Evolutionary conservation across 2,797 vertebrate species (phyloP).

Genomic region (Onychomys leucogaster): DNA sequence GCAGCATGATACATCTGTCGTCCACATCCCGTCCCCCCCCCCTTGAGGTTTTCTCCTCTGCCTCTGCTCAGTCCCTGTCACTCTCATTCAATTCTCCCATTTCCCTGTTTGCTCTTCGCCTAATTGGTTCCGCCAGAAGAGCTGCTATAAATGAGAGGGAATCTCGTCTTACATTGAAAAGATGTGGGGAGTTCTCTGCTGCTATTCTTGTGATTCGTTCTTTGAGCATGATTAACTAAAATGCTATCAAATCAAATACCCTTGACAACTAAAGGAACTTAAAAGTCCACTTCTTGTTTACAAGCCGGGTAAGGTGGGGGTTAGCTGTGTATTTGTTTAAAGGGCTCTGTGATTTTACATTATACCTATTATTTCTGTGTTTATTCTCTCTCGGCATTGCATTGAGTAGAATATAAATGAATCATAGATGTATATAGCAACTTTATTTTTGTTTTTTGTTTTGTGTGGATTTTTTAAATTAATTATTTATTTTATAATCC

Average conservation of each 20-base stretch:
- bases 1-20: background rate
- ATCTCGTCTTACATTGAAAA: conserved; percentile 5
- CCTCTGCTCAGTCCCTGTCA: background rate
- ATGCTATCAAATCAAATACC: background rate
- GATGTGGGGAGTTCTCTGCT: background rate
- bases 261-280: background rate
- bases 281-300: background rate
- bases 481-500: background rate
- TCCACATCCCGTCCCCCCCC: background rate
- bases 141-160: conserved; percentile 31
- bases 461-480: background rate
- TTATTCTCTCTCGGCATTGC: background rate
- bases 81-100: background rate
- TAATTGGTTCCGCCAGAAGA: conserved; percentile 39
- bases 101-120: conserved; percentile 17
- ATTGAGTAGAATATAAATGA: conserved; percentile 6
- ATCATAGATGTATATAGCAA: background rate
- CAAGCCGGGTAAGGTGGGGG: background rate
- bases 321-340: conserved; percentile 7
- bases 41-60: background rate
- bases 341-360: conserved; percentile 34
- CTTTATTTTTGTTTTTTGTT: background rate
- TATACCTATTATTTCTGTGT: background rate
- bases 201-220: conserved; percentile 21
- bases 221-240: conserved; percentile 18